Conservation (phyloP, 2,888 invertebrate species). For the Campopleginae sp. region DNA sequence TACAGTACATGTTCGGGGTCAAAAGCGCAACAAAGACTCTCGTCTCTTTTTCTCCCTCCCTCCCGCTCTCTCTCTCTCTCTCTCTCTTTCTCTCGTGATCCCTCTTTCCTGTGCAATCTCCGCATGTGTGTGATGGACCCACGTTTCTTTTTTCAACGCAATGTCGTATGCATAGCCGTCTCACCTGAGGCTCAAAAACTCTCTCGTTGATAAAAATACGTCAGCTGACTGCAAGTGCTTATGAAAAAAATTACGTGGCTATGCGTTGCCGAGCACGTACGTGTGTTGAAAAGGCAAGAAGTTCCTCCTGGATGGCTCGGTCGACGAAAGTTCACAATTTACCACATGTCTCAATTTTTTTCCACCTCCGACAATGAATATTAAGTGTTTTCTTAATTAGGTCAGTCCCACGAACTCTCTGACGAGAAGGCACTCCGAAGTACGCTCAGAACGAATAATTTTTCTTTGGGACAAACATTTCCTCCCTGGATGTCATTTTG, state of each 20-base stretch:
- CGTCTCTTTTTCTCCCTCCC: constrained; percentile 70
- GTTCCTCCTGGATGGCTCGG: neutral
- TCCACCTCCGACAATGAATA: neutral
- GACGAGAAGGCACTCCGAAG: neutral
- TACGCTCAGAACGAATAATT: neutral
- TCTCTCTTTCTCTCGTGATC: constrained; percentile 67
- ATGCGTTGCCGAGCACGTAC: neutral
- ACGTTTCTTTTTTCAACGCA: constrained; percentile 60
- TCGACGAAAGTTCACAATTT: neutral
- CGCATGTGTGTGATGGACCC: constrained; percentile 27
- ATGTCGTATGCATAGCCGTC: constrained; percentile 12
- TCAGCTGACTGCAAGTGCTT: neutral
- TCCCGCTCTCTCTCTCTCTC: constrained; percentile 71
- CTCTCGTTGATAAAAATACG: constrained; percentile 54
- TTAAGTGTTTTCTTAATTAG: neutral
- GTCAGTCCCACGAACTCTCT: neutral
- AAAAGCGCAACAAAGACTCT: constrained; percentile 81
- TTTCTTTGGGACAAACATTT: neutral
- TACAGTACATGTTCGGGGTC: constrained; percentile 72
- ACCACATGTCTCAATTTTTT: neutral
- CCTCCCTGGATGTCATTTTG: too few relatives aligned
- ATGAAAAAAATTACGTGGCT: neutral
- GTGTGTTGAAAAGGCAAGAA: neutral
- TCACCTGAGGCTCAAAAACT: constrained; percentile 43
- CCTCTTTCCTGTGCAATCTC: constrained; percentile 70